These are phyloP conservation scores for Melanotaenia boesemani DNA, from an alignment of 2,797 vertebrate genomes.

Conservation along the genomic window DNA sequence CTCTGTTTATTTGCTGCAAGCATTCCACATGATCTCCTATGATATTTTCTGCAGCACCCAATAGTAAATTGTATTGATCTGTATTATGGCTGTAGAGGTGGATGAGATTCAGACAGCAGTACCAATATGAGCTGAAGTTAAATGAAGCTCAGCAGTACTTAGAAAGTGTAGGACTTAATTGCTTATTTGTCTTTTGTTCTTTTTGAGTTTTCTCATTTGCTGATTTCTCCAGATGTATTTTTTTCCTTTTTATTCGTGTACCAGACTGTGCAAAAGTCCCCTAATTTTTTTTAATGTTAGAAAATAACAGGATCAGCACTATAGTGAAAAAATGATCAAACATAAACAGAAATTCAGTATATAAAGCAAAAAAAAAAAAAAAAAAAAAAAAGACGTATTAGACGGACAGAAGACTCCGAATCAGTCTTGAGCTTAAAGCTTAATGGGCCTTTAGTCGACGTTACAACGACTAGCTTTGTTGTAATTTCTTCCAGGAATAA, in stretches of 20 bases:
- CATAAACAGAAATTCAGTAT: neutral
- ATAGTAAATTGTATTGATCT: slow-evolving; percentile 34
- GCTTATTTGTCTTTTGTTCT: neutral
- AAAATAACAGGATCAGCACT: neutral
- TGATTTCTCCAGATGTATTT: neutral
- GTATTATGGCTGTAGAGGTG: slow-evolving; percentile 25
- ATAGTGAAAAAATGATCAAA: neutral
- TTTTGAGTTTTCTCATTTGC: neutral
- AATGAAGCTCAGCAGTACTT: slow-evolving; percentile 14
- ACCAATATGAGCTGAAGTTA: slow-evolving; percentile 4
- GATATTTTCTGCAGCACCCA: slow-evolving; percentile 12
- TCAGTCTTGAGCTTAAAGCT: neutral
- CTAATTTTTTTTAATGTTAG: neutral
- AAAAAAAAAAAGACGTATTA: neutral
- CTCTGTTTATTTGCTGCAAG: slow-evolving; percentile 14
- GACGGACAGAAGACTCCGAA: neutral
- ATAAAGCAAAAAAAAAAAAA: neutral
- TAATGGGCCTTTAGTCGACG: neutral
- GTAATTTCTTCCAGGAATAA: neutral
- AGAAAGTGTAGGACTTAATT: neutral
- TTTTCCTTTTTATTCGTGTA: neutral
- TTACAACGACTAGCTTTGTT: neutral
- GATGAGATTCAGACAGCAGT: slow-evolving; percentile 10
- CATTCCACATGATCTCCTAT: slow-evolving; percentile 19
- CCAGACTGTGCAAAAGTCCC: neutral